phyloP scores from a whole-genome alignment of 2,888 invertebrate genomes.

The Brachypalpus laphriformis region DNA sequence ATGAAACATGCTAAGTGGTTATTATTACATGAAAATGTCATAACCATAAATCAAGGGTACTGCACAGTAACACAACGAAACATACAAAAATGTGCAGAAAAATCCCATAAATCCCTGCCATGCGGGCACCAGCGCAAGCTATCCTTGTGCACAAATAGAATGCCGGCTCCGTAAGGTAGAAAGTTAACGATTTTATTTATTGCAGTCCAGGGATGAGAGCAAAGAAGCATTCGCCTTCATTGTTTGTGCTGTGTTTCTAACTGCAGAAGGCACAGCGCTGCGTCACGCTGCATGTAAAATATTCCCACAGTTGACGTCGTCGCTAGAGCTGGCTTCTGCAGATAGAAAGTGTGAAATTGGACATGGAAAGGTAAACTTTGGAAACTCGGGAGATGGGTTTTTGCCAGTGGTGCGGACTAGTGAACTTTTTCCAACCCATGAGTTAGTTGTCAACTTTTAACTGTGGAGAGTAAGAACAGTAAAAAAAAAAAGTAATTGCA shows the following conservation, averaged over 20 bases:
- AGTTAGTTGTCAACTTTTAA: conserved; percentile 21
- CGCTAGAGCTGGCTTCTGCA: conserved; percentile 18
- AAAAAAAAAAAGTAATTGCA: neutral
- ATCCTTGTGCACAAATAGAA: neutral
- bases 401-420: neutral
- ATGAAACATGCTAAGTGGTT: conserved; percentile 68
- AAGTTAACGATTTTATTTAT: conserved; percentile 70
- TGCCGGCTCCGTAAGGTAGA: conserved; percentile 48
- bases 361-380: conserved; percentile 21
- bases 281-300: conserved; percentile 2
- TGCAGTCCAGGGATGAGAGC: conserved; percentile 40
- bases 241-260: conserved; percentile 15
- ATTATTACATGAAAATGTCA: conserved; percentile 67
- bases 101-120: conserved; percentile 54
- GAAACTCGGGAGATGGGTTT: neutral
- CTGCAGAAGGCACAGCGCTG: neutral
- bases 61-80: conserved; percentile 31
- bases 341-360: conserved; percentile 45
- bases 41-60: conserved; percentile 62
- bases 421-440: neutral
- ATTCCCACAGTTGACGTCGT: conserved; percentile 49
- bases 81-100: conserved; percentile 13
- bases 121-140: too few species aligned
- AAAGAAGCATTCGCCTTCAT: conserved; percentile 7
- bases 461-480: neutral